phyloP scores from a whole-genome alignment of 2,113 vertebrate genomes.

The Notiomystis cincta region DNA sequence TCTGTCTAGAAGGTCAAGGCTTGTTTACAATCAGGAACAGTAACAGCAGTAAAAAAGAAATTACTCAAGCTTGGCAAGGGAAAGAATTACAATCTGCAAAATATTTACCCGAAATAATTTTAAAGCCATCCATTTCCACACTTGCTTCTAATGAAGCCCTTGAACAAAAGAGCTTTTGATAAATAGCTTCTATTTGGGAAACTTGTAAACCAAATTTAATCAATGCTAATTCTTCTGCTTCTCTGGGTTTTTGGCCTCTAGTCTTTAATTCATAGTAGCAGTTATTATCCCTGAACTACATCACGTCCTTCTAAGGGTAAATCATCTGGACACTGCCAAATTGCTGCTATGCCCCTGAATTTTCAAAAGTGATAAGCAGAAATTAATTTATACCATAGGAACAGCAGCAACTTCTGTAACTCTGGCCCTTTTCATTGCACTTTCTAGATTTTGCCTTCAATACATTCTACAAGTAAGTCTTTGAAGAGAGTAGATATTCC shows the following conservation, averaged over 20 bases:
- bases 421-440: neutral
- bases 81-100: neutral
- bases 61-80: neutral
- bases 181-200: neutral
- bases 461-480: neutral
- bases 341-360: neutral
- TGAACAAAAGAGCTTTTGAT: neutral
- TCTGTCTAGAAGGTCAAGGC: neutral
- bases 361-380: neutral
- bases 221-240: neutral
- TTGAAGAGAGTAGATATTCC: neutral
- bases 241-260: neutral
- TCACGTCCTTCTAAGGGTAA: neutral
- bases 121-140: neutral
- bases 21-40: neutral
- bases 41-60: neutral
- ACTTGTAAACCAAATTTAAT: neutral
- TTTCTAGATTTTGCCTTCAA: neutral
- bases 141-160: neutral
- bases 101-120: neutral
- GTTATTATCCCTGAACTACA: neutral
- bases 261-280: neutral
- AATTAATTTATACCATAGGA: neutral
- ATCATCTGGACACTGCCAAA: neutral
- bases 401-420: neutral